Percentiles rank a stretch among this genome's conserved stretches.
phyloP scores from a whole-genome alignment of 2,113 vertebrate genomes.

The Collichthys lucidus region DNA sequence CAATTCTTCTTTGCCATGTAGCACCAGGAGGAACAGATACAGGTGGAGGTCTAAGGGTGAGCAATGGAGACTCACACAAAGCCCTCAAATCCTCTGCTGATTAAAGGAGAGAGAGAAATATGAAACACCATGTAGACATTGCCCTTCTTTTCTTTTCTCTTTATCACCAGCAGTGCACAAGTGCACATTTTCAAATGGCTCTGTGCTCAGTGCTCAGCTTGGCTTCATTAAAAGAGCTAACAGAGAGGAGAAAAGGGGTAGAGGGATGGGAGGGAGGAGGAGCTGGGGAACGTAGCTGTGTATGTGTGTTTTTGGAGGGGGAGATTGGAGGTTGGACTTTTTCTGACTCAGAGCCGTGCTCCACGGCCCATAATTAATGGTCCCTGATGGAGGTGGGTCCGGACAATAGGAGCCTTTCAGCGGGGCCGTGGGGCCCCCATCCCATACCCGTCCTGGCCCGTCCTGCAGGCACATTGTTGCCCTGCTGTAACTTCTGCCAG shows the following conservation, averaged over 20 bases:
- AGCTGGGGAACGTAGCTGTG: slow-evolving; percentile 2
- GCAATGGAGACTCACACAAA: slow-evolving; percentile 26
- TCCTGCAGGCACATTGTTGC: slow-evolving; percentile 92
- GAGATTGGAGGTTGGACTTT: slow-evolving; percentile 46
- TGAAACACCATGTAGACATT: slow-evolving; percentile 29
- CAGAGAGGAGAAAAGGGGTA: slow-evolving; percentile 38
- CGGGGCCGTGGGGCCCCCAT: slow-evolving; percentile 72
- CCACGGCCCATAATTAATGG: slow-evolving; percentile 96
- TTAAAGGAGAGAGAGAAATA: slow-evolving; percentile 18
- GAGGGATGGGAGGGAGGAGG: slow-evolving; percentile 21
- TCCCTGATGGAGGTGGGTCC: slow-evolving; percentile 89
- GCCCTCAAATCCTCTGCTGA: slow-evolving; percentile 21
- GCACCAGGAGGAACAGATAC: not conserved
- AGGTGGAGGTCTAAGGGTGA: slow-evolving; percentile 5
- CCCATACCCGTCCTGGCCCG: slow-evolving; percentile 78
- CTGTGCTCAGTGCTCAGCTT: slow-evolving; percentile 51
- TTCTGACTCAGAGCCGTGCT: slow-evolving; percentile 84
- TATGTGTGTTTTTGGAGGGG: slow-evolving; percentile 18
- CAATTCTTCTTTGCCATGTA: not conserved
- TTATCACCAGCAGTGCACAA: slow-evolving; percentile 34
- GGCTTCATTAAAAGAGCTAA: slow-evolving; percentile 69
- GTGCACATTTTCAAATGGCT: slow-evolving; percentile 37
- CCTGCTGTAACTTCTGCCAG: slow-evolving; percentile 93
- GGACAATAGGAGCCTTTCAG: slow-evolving; percentile 96
- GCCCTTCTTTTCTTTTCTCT: slow-evolving; percentile 25